Conservation (phyloP, 2,113 vertebrate genomes). For the Callipepla squamata region DNA sequence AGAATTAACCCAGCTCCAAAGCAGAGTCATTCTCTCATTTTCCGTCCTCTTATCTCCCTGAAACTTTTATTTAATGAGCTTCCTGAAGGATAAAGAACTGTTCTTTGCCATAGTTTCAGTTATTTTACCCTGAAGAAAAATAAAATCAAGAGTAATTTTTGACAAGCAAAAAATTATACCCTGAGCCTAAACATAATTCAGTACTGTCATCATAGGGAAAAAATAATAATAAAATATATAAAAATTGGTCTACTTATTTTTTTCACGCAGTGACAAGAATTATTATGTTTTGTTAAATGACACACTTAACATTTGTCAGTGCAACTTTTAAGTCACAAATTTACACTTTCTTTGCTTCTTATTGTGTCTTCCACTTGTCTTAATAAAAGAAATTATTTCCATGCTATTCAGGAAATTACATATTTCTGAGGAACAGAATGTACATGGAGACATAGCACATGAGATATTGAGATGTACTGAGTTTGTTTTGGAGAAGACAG, state of each 20-base stretch:
- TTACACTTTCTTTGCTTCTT: neutral
- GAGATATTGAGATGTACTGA: neutral
- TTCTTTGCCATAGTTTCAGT: neutral
- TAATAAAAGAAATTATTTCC: neutral
- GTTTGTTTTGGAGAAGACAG: neutral
- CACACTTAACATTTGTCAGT: neutral
- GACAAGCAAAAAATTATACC: neutral
- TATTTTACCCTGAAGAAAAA: neutral
- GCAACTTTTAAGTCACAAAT: neutral
- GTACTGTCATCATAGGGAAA: neutral
- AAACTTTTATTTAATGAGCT: constrained; percentile 31
- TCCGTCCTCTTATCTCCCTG: neutral
- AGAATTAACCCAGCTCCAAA: neutral
- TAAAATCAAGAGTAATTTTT: constrained; percentile 44
- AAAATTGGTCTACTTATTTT: neutral
- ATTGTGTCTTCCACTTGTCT: neutral
- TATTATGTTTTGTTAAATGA: neutral
- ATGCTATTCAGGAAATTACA: neutral
- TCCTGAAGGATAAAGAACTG: neutral
- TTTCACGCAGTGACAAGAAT: neutral
- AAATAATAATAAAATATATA: neutral
- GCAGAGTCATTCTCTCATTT: neutral
- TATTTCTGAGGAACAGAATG: neutral
- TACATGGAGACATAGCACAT: neutral
- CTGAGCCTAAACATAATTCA: neutral